Evolutionary conservation across 1,140 invertebrate genomes (phyloP).

Genomic region (Dendroctonus valens): DNA sequence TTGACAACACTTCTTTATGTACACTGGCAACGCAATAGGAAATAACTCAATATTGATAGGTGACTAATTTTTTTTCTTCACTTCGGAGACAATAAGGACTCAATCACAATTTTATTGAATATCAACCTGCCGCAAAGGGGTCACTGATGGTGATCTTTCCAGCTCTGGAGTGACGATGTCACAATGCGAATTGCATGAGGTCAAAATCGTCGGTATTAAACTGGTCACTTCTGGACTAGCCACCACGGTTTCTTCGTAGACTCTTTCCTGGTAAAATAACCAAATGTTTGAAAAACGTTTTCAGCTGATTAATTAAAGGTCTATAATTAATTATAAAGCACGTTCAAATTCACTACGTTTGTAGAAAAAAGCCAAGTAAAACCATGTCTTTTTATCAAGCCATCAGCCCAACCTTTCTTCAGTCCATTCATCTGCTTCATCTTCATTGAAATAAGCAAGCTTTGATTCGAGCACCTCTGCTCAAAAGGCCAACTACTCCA

Average conservation of each 20-base stretch:
- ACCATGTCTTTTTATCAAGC: no score
- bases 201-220: constrained; percentile 53
- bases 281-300: background rate
- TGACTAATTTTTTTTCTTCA: constrained; percentile 23
- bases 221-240: constrained; percentile 59
- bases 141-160: constrained; percentile 52
- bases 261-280: constrained; percentile 52
- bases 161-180: constrained; percentile 51
- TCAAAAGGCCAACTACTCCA: no score
- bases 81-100: background rate
- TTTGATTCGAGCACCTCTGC: no score
- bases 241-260: constrained; percentile 54
- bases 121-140: constrained; percentile 48
- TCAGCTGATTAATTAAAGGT: no score
- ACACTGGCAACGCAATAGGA: constrained; percentile 3
- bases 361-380: no score
- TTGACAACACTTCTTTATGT: constrained; percentile 39
- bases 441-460: no score
- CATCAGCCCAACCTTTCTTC: no score
- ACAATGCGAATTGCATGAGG: constrained; percentile 53
- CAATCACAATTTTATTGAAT: constrained; percentile 19
- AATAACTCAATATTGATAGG: constrained; percentile 15
- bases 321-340: no score
- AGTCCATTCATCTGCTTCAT: no score
- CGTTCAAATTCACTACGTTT: no score